These are phyloP conservation scores for Nothoprocta pentlandii DNA, from an alignment of 2,113 vertebrate species.

Conservation along the genomic window DNA sequence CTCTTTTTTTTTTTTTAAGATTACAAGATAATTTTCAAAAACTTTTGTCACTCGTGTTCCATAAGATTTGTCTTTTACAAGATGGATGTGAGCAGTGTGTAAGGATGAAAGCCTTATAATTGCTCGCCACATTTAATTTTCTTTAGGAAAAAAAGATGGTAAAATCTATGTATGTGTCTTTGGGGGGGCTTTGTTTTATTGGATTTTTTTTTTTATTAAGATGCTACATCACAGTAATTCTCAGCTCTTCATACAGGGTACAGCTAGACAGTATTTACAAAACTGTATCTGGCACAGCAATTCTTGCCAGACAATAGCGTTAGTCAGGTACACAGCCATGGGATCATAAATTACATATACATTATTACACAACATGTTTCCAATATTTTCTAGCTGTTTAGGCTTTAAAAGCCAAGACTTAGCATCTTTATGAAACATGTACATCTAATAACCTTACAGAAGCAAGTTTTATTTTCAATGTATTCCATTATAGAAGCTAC, in stretches of 20 bases:
- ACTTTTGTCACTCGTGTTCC: constrained; percentile 51
- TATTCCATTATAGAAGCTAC: background rate
- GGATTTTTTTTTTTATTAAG: background rate
- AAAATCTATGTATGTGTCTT: background rate
- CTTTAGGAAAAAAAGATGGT: background rate
- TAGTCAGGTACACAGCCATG: background rate
- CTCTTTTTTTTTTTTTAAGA: background rate
- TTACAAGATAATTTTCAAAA: constrained; percentile 66
- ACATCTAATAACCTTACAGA: background rate
- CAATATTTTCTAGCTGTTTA: background rate
- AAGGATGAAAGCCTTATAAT: constrained; percentile 54
- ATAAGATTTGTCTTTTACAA: constrained; percentile 53
- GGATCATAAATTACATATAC: background rate
- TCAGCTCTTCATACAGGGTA: constrained; percentile 13
- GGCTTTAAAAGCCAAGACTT: background rate
- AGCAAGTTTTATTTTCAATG: background rate
- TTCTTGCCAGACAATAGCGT: constrained; percentile 25
- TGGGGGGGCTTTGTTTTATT: background rate
- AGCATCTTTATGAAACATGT: background rate
- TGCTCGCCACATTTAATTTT: background rate
- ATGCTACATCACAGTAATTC: background rate
- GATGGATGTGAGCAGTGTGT: constrained; percentile 58
- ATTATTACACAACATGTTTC: background rate
- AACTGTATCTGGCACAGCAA: background rate
- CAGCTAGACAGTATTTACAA: constrained; percentile 6